Evolutionary conservation across 1,140 invertebrate genomes (phyloP), one percentile per base, ranked within the genome.

Genomic region (Caerostris extrusa): DNA sequence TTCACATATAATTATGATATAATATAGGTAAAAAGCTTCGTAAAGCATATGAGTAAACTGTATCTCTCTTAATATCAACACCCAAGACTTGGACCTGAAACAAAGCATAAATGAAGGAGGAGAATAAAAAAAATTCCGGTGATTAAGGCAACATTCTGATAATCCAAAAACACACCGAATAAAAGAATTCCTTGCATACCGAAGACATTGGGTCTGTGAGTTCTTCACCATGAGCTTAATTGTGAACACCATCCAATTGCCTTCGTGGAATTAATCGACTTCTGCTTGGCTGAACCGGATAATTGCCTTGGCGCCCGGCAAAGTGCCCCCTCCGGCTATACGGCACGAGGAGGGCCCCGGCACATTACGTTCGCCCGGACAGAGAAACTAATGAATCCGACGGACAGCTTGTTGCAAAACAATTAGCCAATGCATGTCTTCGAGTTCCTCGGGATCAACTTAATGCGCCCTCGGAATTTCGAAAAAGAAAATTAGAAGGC

Each of bases 381-480:
- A 50, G 71, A 77, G 83, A 57, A 58, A 85, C 57, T 60, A 57
- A 85, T 85, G 83, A 58, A 85, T 58, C 83, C 83, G 7, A n/a
- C 56, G 83, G 83, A 85, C 57, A 85, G 83, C 83, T 85, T 85
- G 55, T 85, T 85, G 55, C 83, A 58, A n/a, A 85, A 85, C 57
- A 85, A 85, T 85, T 85, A 85, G 55, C 83, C 83, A 77, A 77
- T 77, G 71, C 71, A 53, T 77, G 71, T 53, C 71, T 77, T 77
- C 50, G 8, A 77, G 71, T 77, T 77, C 34, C 61, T 64, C 61
- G 12, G 61, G 61, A 64, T 64, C 71, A 14, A 77, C 71, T 77
- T 77, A 77, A 77, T 77, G 71, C 6, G 10, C 53, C 71, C 8
- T 50, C 10, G 34, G 71, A 77, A 77, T 77, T 77, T 77, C 10